These are phyloP conservation scores for Drosophila nr. medialis DNA, from an alignment of 2,888 invertebrate species.

Conservation along the genomic window DNA sequence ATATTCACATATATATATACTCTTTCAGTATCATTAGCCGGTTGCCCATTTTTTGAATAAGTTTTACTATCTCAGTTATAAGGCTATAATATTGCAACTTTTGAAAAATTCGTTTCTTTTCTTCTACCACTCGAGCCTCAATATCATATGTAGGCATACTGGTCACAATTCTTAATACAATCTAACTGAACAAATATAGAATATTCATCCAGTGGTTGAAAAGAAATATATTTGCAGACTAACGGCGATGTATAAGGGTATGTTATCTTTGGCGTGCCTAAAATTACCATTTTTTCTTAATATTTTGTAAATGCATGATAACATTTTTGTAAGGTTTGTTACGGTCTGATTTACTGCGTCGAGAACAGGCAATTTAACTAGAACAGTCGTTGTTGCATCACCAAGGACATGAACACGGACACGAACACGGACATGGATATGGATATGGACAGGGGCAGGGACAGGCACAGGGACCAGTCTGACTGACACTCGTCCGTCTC, in stretches of 20 bases:
- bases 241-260: neutral
- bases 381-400: conserved; percentile 48
- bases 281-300: neutral
- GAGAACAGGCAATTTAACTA: conserved; percentile 76
- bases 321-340: conserved; percentile 45
- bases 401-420: conserved; percentile 59
- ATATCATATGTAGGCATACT: neutral
- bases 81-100: neutral
- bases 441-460: conserved; percentile 4
- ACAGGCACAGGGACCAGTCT: conserved; percentile 16
- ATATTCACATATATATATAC: too few relatives aligned
- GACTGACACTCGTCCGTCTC: conserved; percentile 50
- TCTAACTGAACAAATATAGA: neutral
- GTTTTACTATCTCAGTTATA: neutral
- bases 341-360: conserved; percentile 65
- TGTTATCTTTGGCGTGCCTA: neutral
- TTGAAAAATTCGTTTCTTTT: neutral
- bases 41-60: neutral
- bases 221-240: neutral
- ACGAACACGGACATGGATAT: conserved; percentile 9
- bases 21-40: neutral
- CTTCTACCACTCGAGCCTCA: neutral
- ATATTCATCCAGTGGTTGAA: neutral
- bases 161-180: neutral
- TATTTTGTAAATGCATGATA: conserved; percentile 16